These are phyloP conservation scores for Rhynchotus rufescens DNA, from an alignment of 2,797 vertebrate genomes.

Conservation along the genomic window DNA sequence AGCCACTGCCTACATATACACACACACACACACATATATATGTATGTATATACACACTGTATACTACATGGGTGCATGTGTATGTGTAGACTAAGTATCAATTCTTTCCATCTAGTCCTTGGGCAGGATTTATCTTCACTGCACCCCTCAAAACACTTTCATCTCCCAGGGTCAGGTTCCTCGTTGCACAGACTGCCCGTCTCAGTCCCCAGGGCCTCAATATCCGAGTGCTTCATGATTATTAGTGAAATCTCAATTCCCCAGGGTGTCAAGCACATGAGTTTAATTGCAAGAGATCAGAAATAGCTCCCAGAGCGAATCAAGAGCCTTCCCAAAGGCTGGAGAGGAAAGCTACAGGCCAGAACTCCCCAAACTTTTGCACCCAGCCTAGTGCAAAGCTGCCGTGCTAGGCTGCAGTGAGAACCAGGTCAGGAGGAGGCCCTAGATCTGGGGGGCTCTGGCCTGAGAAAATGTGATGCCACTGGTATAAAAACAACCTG, in stretches of 20 bases:
- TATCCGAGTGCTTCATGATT: background rate
- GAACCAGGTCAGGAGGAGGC: background rate
- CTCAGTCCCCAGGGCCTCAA: rapidly evolving
- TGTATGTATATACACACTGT: too few species aligned
- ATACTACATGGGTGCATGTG: too few species aligned
- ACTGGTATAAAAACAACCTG: background rate
- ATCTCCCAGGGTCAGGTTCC: background rate
- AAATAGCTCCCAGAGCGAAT: background rate
- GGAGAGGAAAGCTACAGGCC: background rate
- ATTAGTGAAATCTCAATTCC: background rate
- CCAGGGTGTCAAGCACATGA: too few species aligned
- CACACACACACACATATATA: too few species aligned
- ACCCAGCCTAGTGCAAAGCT: background rate
- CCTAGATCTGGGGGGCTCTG: background rate
- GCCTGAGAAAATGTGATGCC: background rate
- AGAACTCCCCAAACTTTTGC: background rate
- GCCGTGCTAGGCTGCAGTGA: background rate
- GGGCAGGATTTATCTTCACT: background rate
- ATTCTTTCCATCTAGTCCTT: background rate
- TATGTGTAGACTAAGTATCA: background rate
- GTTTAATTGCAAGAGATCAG: rapidly evolving
- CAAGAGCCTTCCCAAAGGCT: background rate
- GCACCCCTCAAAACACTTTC: background rate
- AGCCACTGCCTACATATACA: background rate
- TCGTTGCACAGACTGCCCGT: rapidly evolving